Conservation (phyloP, 1,140 invertebrate species). For the Ips nitidus region DNA sequence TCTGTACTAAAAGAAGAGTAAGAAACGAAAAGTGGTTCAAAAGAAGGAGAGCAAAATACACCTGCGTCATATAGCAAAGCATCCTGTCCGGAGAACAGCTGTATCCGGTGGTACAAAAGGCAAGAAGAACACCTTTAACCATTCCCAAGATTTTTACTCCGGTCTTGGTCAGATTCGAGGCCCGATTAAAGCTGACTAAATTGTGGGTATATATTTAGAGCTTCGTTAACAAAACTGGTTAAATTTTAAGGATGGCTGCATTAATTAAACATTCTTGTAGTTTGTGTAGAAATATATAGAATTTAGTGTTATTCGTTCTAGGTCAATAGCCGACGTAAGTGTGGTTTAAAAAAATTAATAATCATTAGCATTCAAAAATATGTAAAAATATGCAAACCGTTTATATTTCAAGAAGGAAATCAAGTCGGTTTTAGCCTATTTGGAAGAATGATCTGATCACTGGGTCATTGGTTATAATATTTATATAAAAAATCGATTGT, state of each 20-base stretch:
- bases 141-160: constrained; percentile 37
- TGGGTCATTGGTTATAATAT: no score
- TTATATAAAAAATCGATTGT: no score
- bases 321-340: neutral
- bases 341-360: no score
- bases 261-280: neutral
- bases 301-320: neutral
- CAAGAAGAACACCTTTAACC: constrained; percentile 48
- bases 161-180: constrained; percentile 32
- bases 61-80: constrained; percentile 40
- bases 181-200: constrained; percentile 32
- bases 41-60: constrained; percentile 47
- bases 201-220: constrained; percentile 5
- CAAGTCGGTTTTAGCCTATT: no score
- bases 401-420: neutral
- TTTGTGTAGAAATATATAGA: no score
- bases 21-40: constrained; percentile 39
- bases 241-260: neutral
- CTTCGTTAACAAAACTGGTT: constrained; percentile 29
- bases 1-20: neutral
- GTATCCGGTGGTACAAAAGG: constrained; percentile 48
- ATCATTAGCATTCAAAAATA: neutral
- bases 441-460: no score
- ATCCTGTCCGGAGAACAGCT: constrained; percentile 50
- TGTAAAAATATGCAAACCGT: neutral